A percentile compares a stretch with the other conserved stretches of the same genome.
Conservation (phyloP, 1,140 invertebrate genomes). For the Bombyx mori region ASM3026992v2 NC_085121.1:2369001-2369500, state of each 20-base stretch:
- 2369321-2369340: conserved; percentile 5
- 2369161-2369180: too few relatives aligned
- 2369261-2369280: background rate
- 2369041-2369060: too few relatives aligned
- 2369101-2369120: too few relatives aligned
- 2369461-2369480: background rate
- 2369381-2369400: background rate
- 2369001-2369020: too few relatives aligned
- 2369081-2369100: too few relatives aligned
- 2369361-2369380: conserved; percentile 1
- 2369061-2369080: too few relatives aligned
- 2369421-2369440: conserved; percentile 3
- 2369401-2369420: conserved; percentile 3
- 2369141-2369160: too few relatives aligned
- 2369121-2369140: too few relatives aligned
- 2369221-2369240: background rate
- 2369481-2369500: too few relatives aligned
- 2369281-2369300: background rate
- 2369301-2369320: conserved; percentile 5
- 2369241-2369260: too few relatives aligned
- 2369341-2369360: conserved; percentile 2
- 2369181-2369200: too few relatives aligned
- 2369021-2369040: too few relatives aligned
- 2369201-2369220: background rate
- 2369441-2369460: background rate